Percentiles rank a stretch among this genome's conserved stretches.
phyloP scores from a whole-genome alignment of 2,113 vertebrate genomes.

The Petrocephalus zakoni region DNA sequence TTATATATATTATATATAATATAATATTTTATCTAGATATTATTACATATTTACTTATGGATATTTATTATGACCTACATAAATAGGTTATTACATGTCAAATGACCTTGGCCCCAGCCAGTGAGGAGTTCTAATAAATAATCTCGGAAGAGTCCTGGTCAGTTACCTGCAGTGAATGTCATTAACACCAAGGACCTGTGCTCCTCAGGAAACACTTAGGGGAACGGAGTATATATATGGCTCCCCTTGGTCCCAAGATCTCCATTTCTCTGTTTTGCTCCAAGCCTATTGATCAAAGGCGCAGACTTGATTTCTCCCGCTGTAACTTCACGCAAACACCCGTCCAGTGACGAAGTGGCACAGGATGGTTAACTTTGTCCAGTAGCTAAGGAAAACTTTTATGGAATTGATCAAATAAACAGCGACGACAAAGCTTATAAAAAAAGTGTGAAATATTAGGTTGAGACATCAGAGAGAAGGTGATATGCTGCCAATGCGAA shows the following conservation, averaged over 20 bases:
- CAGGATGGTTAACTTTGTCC: background rate
- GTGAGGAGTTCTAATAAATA: background rate
- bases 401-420: background rate
- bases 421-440: background rate
- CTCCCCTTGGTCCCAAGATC: background rate
- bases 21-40: too few species aligned
- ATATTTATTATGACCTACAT: too few species aligned
- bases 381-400: background rate
- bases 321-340: background rate
- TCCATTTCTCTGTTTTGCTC: too few species aligned
- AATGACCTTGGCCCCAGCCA: background rate
- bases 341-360: background rate
- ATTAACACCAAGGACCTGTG: slow-evolving; percentile 2
- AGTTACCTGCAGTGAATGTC: background rate
- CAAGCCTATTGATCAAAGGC: background rate
- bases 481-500: background rate
- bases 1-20: background rate
- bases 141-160: background rate
- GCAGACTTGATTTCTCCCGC: background rate
- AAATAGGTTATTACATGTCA: background rate
- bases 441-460: background rate
- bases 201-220: background rate
- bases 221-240: background rate
- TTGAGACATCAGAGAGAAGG: background rate
- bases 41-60: too few species aligned